Base-by-base conservation (phyloP, 2,888 invertebrate species). In the Crocallis elinguaria region DNA sequence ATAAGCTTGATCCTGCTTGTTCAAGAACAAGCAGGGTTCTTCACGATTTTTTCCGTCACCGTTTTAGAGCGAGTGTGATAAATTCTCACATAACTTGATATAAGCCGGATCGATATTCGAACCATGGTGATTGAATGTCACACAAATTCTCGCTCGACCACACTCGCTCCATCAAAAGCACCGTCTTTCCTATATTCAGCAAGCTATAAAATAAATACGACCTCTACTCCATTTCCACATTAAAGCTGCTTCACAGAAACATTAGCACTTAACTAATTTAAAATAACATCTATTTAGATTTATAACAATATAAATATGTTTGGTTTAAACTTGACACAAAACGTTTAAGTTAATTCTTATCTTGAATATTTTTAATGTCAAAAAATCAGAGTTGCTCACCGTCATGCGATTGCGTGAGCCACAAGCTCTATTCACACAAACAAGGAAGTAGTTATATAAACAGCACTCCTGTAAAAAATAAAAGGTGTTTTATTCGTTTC, bases 371-470 rank as follows among this genome's bases (percentile, higher is more conserved):
- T 70, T 68, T 67, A 75, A 76, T 71, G 67, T 62, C 57, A 59
- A 62, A 69, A 51, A 54, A 71, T 69, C 62, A 50, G 49, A 75
- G 71, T 73, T 69, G 68, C 66, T 62, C 67, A 64, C 58, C 67
- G 75, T 71, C 85, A 84, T 82, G 84, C 84, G 82, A 85, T 84
- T 79, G 85, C 85, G 85, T 86, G 85, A 21, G 69, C 64, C 50
- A 57, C 66, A 56, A 62, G 66, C 70, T 73, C 68, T 71, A 63
- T 67, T 69, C 62, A 64, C 57, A 64, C 62, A 70, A 67, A 66
- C 64, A 66, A 51, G 60, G 65, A 66, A 67, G 59, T 65, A 49
- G 53, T 60, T 65, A 65, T 64, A 57, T 49, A 57, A 56, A 66
- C 52, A 57, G 49, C 49, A 54, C 55, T 66, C 44, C 44, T 53